Base-by-base conservation (phyloP, 2,797 vertebrate species). In the Pelobates cultripes region DNA sequence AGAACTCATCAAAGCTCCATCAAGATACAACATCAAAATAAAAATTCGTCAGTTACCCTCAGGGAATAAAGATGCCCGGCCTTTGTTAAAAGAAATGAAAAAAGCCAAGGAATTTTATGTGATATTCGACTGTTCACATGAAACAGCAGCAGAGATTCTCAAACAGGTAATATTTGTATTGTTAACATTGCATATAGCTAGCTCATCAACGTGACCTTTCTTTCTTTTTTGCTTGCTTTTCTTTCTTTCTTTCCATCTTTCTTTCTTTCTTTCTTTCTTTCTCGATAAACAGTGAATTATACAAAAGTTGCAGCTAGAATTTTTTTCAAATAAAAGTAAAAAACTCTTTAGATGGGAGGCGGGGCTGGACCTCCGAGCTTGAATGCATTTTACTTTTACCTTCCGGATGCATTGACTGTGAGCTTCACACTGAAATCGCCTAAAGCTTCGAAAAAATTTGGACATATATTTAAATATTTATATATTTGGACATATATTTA, bases 1-100 rank as follows among this genome's bases (percentile, higher is more conserved):
- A 90, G 98, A 99, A 92, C 91, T 99, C 91, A 99, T 99, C 93
- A 99, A 99, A 94, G 98, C 98, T 86, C 98, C 98, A 51, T 98
- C 98, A 85, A 95, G 98, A 86, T 98, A 97, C 89, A 98, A 96
- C 91, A 99, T 99, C 79, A 98, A 98, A 90, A 97, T 99, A 86
- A 98, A 98, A 92, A 99, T 99, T 88, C 97, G 98, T 1, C 98
- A 99, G 88, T 92, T 99, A 87, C 98, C 97, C 13, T 91, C 94
- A 43, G 97, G 96, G 83, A 97, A 95, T 87, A 97, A 96, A 93
- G 98, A 99, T 0, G 96, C 97, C 51, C 94, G 96, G 79, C 96
- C 98, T 28, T 92, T 99, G 76, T 91, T 99, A 84, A 99, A 98
- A 87, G 98, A 99, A 88, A 99, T 99, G 98, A 99, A 99, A 93